Base-by-base conservation (phyloP, 2,113 vertebrate genomes). In the Oryzias curvinotus region DNA sequence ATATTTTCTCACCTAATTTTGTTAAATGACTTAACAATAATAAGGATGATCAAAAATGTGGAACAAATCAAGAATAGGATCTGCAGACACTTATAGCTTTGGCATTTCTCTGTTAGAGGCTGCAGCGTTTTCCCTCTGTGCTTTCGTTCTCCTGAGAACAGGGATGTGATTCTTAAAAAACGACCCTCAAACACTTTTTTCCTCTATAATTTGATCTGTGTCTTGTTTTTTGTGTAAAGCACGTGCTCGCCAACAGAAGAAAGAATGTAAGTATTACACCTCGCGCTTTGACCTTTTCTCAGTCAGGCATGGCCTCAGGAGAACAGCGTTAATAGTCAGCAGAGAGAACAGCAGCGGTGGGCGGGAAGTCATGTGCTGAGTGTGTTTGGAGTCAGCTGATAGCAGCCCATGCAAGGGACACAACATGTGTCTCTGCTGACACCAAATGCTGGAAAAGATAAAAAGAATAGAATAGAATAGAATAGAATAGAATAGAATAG, bases 331-430 rank as follows among this genome's bases (percentile, higher is more conserved):
- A 67, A 48, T 50, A 61, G 67, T 70, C 66, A 70, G 76, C 47
- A 75, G 52, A 57, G 28, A 66, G 63, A 18, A 46, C 14, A 42
- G 47, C 16, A 5, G 16, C 7, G n/a, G 49, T 66, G 48, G 45
- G 52, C 41, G 44, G 51, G 52, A 42, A 51, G 58, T 78, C 81
- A 83, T 86, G 81, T 73, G 83, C 25, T 52, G 60, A 23, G 54
- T 42, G 45, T 25, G 44, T 73, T 42, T 57, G 25, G 12, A 43
- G 52, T 73, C 64, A 73, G 71, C 64, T 73, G 71, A 67, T 23
- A 2, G 13, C 5, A 41, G 48, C 14, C 7, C n/a, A 30, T 46
- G 62, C 52, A 62, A 78, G 69, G 76, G 67, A 18, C 1, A 77
- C 73, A 69, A 19, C 7, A 81, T 82, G 26, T 51, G 57, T 78